Base-by-base conservation (phyloP, 2,113 vertebrate species). In the Otis tarda region DNA sequence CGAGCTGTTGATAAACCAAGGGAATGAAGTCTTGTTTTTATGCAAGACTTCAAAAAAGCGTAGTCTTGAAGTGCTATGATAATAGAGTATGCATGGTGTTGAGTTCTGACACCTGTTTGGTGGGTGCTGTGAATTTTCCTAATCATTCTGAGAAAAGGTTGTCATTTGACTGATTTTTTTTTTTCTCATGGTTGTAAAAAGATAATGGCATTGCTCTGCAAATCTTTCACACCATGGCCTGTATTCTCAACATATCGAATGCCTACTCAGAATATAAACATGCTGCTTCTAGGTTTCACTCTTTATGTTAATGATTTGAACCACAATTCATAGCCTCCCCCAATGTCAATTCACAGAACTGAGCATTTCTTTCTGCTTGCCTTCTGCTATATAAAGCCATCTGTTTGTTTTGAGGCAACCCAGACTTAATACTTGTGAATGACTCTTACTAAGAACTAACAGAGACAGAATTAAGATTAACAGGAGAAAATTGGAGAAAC, bases 241-340 rank as follows among this genome's bases (percentile, higher is more conserved):
- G 55, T 76, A 59, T 81, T 75, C 30, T 87, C 47, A 87, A 53
- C 69, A 73, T 69, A 52, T 28, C 4, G 53, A 67, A 75, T 59
- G 14, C 14, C 25, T 69, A 65, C 39, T 59, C 16, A 63, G 57
- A 83, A 84, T 35, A 82, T 18, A 87, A 77, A 31, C 10, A 90
- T n/a, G 33, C 6, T 64, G 24, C 45, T 75, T 83, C 28, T 30
- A 63, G 18, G 19, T 76, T 80, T 77, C 23, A 45, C 30, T 60
- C 27, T 41, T 64, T 53, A 30, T 61, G 33, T 16, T 84, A 64
- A 64, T 64, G 8, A 22, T 12, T 43, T 59, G 45, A 79, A 35
- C 31, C 8, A 27, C 0, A 0, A 78, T 73, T 80, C 20, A 21
- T 53, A 49, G 7, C 12, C 9, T 65, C 4, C 50, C 3, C 11